phyloP scores from a whole-genome alignment of 2,797 vertebrate genomes.

The Gadopsis marmoratus region DNA sequence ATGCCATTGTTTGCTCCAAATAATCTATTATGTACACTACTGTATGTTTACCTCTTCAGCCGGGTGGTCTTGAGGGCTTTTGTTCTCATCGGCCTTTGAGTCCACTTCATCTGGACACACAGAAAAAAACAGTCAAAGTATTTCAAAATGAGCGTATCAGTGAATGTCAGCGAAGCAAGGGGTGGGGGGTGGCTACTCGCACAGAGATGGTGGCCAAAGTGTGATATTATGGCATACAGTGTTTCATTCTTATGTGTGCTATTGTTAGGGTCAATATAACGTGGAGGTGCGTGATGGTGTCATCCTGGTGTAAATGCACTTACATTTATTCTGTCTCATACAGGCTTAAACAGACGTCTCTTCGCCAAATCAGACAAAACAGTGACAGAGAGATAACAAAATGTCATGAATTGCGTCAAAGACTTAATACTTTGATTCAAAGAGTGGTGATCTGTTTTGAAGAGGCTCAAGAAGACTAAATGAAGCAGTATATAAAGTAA shows the following conservation, averaged over 20 bases:
- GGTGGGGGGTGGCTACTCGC: conserved; percentile 3
- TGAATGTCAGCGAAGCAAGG: background rate
- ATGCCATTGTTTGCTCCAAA: background rate
- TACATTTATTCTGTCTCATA: conserved; percentile 10
- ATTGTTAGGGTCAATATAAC: conserved; percentile 2
- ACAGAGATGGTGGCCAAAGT: background rate
- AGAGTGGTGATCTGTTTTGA: background rate
- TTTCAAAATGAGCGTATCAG: background rate
- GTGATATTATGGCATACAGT: background rate
- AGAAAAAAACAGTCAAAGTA: background rate
- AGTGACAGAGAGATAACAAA: background rate
- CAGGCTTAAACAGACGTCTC: background rate
- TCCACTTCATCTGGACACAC: conserved; percentile 71
- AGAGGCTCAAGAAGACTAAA: background rate
- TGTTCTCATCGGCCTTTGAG: conserved; percentile 56
- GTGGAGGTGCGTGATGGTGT: conserved; percentile 14
- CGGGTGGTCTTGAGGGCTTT: conserved; percentile 49
- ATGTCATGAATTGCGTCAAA: background rate
- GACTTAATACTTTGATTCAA: background rate
- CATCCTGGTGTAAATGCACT: conserved; percentile 11
- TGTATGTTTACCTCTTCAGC: conserved; percentile 61
- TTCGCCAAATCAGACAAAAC: background rate
- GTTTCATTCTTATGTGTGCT: conserved; percentile 31
- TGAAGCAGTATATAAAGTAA: conserved; percentile 5
- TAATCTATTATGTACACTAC: background rate